A percentile compares a stretch with the other conserved stretches of the same genome.
Evolutionary conservation across 37 sponge, comb jelly and placozoan genomes (phyloP).

Genomic region (Aplysina aerophoba): DNA sequence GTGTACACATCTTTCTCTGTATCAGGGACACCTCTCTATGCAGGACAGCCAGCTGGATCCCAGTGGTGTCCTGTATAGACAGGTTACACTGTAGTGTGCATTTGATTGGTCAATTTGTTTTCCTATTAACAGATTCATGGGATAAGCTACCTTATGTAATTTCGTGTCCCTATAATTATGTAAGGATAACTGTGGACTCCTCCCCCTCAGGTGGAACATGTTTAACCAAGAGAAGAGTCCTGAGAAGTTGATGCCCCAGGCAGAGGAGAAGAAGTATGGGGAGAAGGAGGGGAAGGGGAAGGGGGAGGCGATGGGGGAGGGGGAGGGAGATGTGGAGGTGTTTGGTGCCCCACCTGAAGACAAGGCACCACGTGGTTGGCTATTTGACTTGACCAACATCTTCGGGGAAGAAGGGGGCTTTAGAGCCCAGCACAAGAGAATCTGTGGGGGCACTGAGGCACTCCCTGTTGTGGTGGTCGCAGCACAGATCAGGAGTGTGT

Average conservation of each 20-base stretch:
- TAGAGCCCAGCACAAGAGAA: conserved; percentile 56
- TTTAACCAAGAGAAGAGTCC: neutral
- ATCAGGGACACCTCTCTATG: no score
- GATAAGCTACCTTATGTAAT: no score
- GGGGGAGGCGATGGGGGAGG: neutral
- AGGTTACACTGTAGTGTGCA: no score
- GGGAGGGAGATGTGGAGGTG: neutral
- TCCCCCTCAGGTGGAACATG: conserved; percentile 10
- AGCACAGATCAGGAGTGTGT: conserved; percentile 59
- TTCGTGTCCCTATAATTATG: no score
- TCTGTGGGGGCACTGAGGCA: conserved; percentile 47
- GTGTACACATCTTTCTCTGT: no score
- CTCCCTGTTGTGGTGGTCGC: conserved; percentile 83
- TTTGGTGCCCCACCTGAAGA: neutral
- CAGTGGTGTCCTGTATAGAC: no score
- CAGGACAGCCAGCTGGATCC: no score
- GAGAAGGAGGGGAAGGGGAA: neutral
- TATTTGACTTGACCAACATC: conserved; percentile 88
- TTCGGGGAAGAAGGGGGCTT: conserved; percentile 89
- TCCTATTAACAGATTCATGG: no score
- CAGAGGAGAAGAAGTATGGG: no score
- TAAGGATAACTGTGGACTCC: neutral
- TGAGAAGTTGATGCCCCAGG: neutral
- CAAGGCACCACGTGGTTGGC: conserved; percentile 72
- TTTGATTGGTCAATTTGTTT: no score